These are phyloP conservation scores for Tigriopus californicus DNA, from an alignment of 2,888 invertebrate species.

Conservation along the genomic window DNA sequence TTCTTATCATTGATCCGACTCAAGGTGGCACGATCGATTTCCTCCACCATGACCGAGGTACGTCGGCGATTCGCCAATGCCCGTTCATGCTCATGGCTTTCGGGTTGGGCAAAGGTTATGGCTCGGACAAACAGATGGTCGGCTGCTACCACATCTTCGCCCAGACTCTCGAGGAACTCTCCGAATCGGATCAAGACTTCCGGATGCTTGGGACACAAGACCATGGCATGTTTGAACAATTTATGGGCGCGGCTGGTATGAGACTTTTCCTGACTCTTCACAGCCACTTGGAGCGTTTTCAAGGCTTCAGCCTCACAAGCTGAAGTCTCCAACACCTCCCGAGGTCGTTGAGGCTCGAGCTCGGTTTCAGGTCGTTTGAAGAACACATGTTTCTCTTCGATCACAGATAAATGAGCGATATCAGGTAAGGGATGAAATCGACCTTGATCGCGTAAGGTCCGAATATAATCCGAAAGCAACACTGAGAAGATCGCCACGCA, in stretches of 20 bases:
- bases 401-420: background rate
- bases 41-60: slow-evolving; percentile 70
- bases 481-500: too few relatives aligned
- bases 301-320: slow-evolving; percentile 50
- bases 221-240: slow-evolving; percentile 72
- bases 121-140: slow-evolving; percentile 73
- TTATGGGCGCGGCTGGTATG: slow-evolving; percentile 53
- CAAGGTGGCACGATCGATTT: slow-evolving; percentile 60
- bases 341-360: background rate
- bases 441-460: background rate
- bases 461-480: too few relatives aligned
- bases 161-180: slow-evolving; percentile 68
- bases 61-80: slow-evolving; percentile 31
- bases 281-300: slow-evolving; percentile 60
- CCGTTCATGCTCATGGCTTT: slow-evolving; percentile 26
- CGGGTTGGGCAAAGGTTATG: slow-evolving; percentile 59
- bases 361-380: background rate
- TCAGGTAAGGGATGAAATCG: background rate
- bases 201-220: slow-evolving; percentile 73
- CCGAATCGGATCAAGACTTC: slow-evolving; percentile 82
- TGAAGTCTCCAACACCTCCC: slow-evolving; percentile 18
- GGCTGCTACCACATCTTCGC: slow-evolving; percentile 65
- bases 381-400: background rate
- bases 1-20: slow-evolving; percentile 63
- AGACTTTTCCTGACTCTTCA: slow-evolving; percentile 50